Evolutionary conservation across 2,888 invertebrate species (phyloP).

Genomic region (Agrochola litura): DNA sequence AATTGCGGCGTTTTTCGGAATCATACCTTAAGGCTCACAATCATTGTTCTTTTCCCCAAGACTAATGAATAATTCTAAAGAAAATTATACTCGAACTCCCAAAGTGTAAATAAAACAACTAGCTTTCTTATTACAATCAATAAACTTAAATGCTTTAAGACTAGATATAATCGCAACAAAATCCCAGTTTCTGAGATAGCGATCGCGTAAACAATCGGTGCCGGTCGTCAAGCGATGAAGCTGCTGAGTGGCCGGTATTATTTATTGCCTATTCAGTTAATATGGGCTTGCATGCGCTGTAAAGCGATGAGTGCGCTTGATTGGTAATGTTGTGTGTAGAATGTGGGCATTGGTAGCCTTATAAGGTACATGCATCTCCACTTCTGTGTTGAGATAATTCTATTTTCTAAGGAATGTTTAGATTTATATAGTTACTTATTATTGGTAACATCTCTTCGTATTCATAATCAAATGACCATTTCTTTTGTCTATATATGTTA

Average conservation of each 20-base stretch:
- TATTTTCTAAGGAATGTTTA: constrained; percentile 23
- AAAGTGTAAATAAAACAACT: constrained; percentile 49
- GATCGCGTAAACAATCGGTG: constrained; percentile 64
- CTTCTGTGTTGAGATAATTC: constrained; percentile 24
- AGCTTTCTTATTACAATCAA: constrained; percentile 57
- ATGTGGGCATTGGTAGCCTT: constrained; percentile 46
- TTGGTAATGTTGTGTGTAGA: constrained; percentile 51
- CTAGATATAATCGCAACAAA: constrained; percentile 60
- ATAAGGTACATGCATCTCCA: constrained; percentile 24
- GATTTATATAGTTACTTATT: too few species aligned
- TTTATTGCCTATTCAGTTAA: constrained; percentile 67
- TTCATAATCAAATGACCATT: too few species aligned
- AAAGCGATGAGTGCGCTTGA: constrained; percentile 59
- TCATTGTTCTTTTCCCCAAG: background rate
- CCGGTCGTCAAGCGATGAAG: constrained; percentile 58
- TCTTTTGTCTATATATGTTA: background rate
- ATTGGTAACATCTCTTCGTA: too few species aligned
- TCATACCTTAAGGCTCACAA: too few species aligned
- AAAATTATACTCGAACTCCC: constrained; percentile 21
- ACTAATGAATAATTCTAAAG: background rate
- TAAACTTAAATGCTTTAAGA: constrained; percentile 57
- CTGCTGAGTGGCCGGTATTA: constrained; percentile 59
- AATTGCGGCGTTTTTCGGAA: too few species aligned
- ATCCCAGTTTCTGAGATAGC: constrained; percentile 56
- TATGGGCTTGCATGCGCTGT: constrained; percentile 58